These are phyloP conservation scores for Alligator sinensis DNA, from an alignment of 2,113 vertebrate species.

Conservation along the genomic window DNA sequence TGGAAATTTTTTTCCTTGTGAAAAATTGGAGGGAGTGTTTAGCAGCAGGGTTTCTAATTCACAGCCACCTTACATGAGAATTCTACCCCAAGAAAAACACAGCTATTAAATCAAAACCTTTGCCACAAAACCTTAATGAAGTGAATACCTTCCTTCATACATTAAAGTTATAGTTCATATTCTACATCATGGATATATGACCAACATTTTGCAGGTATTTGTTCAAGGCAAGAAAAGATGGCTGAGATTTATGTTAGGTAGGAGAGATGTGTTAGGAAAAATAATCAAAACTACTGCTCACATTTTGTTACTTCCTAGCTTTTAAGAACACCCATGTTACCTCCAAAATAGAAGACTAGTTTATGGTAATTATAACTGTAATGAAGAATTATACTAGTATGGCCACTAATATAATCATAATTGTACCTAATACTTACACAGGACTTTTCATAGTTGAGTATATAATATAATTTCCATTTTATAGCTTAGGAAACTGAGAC, in stretches of 20 bases:
- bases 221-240: background rate
- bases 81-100: too few species aligned
- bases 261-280: background rate
- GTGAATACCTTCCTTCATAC: too few species aligned
- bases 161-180: too few species aligned
- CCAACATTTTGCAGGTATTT: too few species aligned
- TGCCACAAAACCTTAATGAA: too few species aligned
- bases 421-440: background rate
- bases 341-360: fast-evolving
- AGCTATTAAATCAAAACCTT: too few species aligned
- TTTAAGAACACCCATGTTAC: background rate
- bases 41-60: background rate
- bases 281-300: background rate
- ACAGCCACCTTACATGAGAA: background rate
- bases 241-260: background rate
- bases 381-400: background rate
- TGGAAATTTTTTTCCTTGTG: background rate
- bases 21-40: background rate
- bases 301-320: background rate
- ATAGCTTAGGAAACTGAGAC: background rate
- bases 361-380: background rate
- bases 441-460: background rate
- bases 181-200: too few species aligned
- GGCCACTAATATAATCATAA: background rate
- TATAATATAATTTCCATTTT: background rate